phyloP scores from a whole-genome alignment of 1,140 invertebrate species.

The Venustaconcha ellipsiformis region DNA sequence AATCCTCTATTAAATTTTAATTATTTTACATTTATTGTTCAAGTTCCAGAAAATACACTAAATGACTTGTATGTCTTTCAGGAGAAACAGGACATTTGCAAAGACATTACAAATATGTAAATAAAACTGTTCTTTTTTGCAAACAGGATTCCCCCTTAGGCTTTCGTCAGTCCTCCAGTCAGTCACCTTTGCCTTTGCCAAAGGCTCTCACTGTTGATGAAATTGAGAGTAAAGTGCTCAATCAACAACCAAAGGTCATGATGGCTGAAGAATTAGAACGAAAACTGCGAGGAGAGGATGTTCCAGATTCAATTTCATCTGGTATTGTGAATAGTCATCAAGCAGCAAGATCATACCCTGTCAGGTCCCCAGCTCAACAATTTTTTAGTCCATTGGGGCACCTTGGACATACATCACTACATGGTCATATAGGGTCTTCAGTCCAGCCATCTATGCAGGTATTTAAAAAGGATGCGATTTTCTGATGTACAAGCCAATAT shows the following conservation, averaged over 20 bases:
- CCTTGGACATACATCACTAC: no score
- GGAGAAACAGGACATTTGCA: no score
- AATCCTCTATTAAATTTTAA: no score
- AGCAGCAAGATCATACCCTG: neutral
- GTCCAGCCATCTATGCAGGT: no score
- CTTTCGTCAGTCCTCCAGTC: constrained; percentile 29
- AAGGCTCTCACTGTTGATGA: constrained; percentile 59
- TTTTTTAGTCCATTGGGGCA: no score
- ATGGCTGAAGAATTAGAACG: constrained; percentile 67
- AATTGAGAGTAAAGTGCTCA: constrained; percentile 53
- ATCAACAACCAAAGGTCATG: constrained; percentile 46
- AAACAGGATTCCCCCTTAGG: constrained; percentile 17
- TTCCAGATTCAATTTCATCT: neutral
- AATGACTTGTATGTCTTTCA: no score
- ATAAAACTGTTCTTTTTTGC: neutral
- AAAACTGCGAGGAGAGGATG: constrained; percentile 53
- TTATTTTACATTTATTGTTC: no score
- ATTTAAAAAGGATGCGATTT: no score
- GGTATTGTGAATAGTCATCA: constrained; percentile 18
- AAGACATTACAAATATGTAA: neutral
- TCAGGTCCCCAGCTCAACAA: no score
- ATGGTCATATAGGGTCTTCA: no score
- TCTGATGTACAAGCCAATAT: no score
- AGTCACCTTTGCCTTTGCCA: constrained; percentile 32
- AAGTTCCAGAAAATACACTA: no score